phyloP scores from a whole-genome alignment of 2,113 vertebrate species.

The Erythrocercus mccallii region DNA sequence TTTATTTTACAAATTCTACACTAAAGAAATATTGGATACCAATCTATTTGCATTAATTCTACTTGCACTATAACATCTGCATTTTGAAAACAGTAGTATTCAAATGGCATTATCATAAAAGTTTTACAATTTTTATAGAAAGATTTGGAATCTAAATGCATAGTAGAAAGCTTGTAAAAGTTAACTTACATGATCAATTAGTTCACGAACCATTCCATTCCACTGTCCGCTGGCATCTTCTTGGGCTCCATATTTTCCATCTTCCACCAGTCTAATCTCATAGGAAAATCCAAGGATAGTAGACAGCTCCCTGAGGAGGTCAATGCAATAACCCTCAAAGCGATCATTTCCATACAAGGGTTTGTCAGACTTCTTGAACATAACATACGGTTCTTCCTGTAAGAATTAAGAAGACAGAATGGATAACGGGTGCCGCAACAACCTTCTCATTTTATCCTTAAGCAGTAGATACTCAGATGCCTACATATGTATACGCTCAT shows the following conservation, averaged over 20 bases:
- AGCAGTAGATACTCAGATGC: not conserved
- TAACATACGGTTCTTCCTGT: conserved; percentile 97
- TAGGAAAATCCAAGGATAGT: conserved; percentile 94
- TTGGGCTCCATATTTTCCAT: conserved; percentile 94
- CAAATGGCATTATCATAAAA: not conserved
- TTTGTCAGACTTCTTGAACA: conserved; percentile 98
- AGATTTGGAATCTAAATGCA: not conserved
- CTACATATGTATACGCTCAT: not conserved
- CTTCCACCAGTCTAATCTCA: conserved; percentile 92
- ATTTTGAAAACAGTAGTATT: not conserved
- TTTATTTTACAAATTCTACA: not conserved
- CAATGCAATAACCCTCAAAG: conserved; percentile 97
- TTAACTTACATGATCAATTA: conserved; percentile 95
- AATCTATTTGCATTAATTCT: not conserved
- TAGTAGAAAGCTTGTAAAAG: not conserved
- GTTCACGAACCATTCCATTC: conserved; percentile 96
- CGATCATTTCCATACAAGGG: conserved; percentile 96
- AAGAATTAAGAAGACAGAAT: not conserved
- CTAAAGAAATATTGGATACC: not conserved
- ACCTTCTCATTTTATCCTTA: not conserved
- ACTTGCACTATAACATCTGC: not conserved
- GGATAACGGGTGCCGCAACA: not conserved
- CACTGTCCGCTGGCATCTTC: conserved; percentile 94
- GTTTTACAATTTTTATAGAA: not conserved
- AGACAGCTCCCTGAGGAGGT: conserved; percentile 92